Base-by-base conservation (phyloP, 2,113 vertebrate genomes). In the Crotalus tigris region DNA sequence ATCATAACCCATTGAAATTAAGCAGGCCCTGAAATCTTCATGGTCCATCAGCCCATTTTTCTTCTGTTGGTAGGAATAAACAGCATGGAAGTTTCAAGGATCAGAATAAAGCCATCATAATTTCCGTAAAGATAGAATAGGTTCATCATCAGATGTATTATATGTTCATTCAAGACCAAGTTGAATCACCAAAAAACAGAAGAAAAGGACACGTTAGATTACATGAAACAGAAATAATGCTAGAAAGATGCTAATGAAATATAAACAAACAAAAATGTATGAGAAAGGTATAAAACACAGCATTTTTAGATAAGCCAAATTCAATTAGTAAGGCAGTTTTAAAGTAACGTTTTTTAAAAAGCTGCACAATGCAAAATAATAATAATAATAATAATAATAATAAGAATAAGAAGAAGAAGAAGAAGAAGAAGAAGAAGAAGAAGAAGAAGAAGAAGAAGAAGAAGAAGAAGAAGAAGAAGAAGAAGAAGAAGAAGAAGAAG, bases 1-100 rank as follows among this genome's bases (percentile, higher is more conserved):
- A 96, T 99, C 99, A 93, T 99, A 99, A 94, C 99, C 99, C 99
- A 99, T 99, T 91, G 99, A 99, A 97, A 99, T 99, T 93, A 99
- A 98, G 97, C 99, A 99, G 95, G 99, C 99, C 97, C 99, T 98
- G 97, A 99, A 99, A 97, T 99, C 99, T 92, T 98, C 98, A 58
- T 99, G 98, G 92, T 99, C 99, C 99, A 99, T 99, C 61, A 98
- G 98, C 90, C 99, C 98, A 15, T 99, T 99, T 98, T 99, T 99
- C 98, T 99, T 99, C 99, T 99, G 96, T 95, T 92, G 85, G 95
- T 33, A 95, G 29, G 89, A 96, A 39, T 61, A 2, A 96, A 88
- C 0, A 92, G 94, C 93, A 94, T 59, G 24, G 86, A 90, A 93
- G 23, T 26, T 95, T 95, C 92, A 92, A 90, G 92, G n/a, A 93